Evolutionary conservation across 2,797 vertebrate genomes (phyloP).

Genomic region (Sebastolobus altivelis): DNA sequence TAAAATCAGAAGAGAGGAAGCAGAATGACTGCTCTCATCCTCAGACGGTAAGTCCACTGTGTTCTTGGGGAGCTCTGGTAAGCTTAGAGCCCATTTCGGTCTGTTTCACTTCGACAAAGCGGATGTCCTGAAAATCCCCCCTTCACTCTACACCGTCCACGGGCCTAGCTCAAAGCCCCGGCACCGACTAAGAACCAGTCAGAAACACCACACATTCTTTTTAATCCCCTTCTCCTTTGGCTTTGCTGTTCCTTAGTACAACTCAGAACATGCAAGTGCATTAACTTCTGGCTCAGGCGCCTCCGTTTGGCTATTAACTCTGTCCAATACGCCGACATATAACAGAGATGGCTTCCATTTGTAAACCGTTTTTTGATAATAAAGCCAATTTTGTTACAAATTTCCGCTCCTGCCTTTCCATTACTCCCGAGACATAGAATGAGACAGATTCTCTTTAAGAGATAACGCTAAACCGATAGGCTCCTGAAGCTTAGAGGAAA

Average conservation of each 20-base stretch:
- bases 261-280: conserved; percentile 56
- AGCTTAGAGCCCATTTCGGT: conserved; percentile 65
- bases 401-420: not conserved
- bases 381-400: conserved; percentile 38
- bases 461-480: conserved; percentile 45
- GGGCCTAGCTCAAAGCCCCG: conserved; percentile 60
- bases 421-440: conserved; percentile 5
- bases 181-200: conserved; percentile 65
- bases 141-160: conserved; percentile 56
- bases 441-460: conserved; percentile 26
- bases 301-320: conserved; percentile 40
- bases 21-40: conserved; percentile 34
- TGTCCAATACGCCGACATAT: conserved; percentile 8
- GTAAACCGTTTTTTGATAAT: conserved; percentile 20
- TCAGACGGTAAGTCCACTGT: conserved; percentile 46
- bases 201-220: conserved; percentile 58
- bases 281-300: conserved; percentile 42
- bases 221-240: conserved; percentile 67
- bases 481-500: conserved; percentile 41
- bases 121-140: conserved; percentile 65
- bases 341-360: conserved; percentile 34
- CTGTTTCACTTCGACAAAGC: conserved; percentile 69
- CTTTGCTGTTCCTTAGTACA: conserved; percentile 50
- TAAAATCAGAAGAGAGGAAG: conserved; percentile 23
- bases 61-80: conserved; percentile 52